Conservation (phyloP, 2,113 vertebrate genomes). For the Neogobius melanostomus region DNA sequence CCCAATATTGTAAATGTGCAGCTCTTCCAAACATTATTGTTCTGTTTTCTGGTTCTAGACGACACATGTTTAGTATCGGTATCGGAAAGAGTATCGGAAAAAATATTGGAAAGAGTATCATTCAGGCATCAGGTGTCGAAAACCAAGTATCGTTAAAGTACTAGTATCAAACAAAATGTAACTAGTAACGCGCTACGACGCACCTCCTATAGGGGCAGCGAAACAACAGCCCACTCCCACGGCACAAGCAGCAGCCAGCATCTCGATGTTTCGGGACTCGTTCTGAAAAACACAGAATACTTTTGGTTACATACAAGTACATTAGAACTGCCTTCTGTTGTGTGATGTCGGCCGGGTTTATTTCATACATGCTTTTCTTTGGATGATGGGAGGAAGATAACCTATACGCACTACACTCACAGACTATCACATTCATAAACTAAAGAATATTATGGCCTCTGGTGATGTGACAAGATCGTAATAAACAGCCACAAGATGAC, state of each 20-base stretch:
- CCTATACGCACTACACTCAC: not conserved
- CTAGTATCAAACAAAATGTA: too few species aligned
- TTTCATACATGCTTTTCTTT: not conserved
- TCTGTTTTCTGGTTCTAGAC: too few species aligned
- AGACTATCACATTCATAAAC: not conserved
- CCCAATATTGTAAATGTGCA: too few species aligned
- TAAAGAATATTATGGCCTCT: too few species aligned
- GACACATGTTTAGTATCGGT: too few species aligned
- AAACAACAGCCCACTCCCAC: conserved; percentile 96
- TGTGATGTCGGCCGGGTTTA: not conserved
- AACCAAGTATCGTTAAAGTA: too few species aligned
- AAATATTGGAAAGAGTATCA: too few species aligned
- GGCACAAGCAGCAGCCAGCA: conserved; percentile 90
- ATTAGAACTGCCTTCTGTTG: not conserved
- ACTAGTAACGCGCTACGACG: conserved; percentile 35
- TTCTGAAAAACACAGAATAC: conserved; percentile 63
- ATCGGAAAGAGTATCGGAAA: too few species aligned
- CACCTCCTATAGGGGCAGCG: conserved; percentile 92
- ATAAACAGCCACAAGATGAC: not conserved
- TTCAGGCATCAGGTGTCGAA: too few species aligned
- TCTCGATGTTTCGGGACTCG: conserved; percentile 88
- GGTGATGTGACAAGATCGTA: not conserved
- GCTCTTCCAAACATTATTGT: too few species aligned
- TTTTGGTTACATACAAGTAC: not conserved
- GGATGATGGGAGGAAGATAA: not conserved